These are phyloP conservation scores for Guaruba guarouba DNA, from an alignment of 2,113 vertebrate genomes.

Conservation along the genomic window DNA sequence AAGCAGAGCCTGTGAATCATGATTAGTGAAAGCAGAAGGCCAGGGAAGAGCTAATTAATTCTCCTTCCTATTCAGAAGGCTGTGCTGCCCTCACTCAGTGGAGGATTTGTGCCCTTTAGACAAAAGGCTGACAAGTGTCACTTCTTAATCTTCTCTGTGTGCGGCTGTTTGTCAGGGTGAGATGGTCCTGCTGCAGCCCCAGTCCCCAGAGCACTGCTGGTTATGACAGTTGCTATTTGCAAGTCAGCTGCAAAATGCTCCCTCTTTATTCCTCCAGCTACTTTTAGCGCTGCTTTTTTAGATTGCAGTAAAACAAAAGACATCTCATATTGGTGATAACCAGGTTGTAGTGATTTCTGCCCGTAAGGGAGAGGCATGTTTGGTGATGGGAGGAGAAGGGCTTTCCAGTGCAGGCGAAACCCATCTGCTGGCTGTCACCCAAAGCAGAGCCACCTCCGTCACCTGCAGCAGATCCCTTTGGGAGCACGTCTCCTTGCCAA, in stretches of 20 bases:
- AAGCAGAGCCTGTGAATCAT: background rate
- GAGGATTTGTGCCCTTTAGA: slow-evolving; percentile 10
- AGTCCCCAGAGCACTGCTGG: background rate
- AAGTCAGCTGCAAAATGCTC: background rate
- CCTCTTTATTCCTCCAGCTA: background rate
- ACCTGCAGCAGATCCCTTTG: background rate
- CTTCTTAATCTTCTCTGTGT: slow-evolving; percentile 12
- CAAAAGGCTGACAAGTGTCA: slow-evolving; percentile 7
- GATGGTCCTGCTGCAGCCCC: background rate
- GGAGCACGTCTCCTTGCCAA: background rate
- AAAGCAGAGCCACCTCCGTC: background rate
- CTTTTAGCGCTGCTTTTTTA: slow-evolving; percentile 35
- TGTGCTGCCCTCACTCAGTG: background rate
- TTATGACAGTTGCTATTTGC: slow-evolving; percentile 28
- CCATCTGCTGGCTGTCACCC: background rate
- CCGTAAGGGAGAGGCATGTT: background rate
- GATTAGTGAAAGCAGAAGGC: slow-evolving; percentile 1
- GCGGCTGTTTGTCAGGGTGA: background rate
- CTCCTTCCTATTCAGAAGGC: background rate
- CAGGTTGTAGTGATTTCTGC: background rate
- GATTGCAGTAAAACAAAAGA: background rate
- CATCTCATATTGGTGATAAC: rapidly evolving
- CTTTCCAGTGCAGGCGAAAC: background rate
- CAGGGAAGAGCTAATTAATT: slow-evolving; percentile 16
- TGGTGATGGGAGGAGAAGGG: background rate